Base-by-base conservation (phyloP, 2,113 vertebrate species). In the Phoenicopterus ruber region DNA sequence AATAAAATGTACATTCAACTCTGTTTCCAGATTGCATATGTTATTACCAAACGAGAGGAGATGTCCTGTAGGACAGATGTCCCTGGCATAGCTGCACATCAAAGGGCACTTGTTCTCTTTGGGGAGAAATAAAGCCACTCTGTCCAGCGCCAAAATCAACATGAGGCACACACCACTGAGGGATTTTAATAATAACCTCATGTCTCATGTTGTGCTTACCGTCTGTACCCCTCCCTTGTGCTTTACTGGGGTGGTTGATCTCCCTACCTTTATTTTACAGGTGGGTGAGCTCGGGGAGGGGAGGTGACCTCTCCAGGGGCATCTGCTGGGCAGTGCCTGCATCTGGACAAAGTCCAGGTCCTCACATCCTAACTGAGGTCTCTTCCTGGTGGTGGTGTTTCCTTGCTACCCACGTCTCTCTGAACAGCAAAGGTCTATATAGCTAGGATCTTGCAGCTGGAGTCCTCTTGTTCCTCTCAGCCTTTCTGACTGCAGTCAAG, bases 141-240 rank as follows among this genome's bases (percentile, higher is more conserved):
- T 58, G 16, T 62, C 31, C 36, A 42, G 16, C 0, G 9, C 54
- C 49, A 90, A 80, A 73, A 62, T 38, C 66, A 54, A 21, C 2
- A 21, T 1, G 8, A 77, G 52, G 36, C 61, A 38, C 38, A 28
- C 3, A 1, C 29, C 17, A 9, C 11, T 25, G 54, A 49, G 17
- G 16, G 38, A 24, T 79, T 62, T 82, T 34, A 26, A 7, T 50
- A 36, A 25, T 22, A 55, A 10, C 8, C 6, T 21, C 8, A 2
- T 4, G 1, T 69, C 9, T 88, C 18, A 1, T 19, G 24, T 46
- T 1, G 0, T 47, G 61, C 31, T 74, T 38, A 13, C 21, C 1
- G 16, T 49, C 46, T 77, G 58, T n/a, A 22, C 13, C 22, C 8
- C 7, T 84, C 36, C 12, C 11, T 26, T 11, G 7, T 0, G 0